Evolutionary conservation across 1,140 invertebrate genomes (phyloP).

Genomic region (Neoseiulus cucumeris): DNA sequence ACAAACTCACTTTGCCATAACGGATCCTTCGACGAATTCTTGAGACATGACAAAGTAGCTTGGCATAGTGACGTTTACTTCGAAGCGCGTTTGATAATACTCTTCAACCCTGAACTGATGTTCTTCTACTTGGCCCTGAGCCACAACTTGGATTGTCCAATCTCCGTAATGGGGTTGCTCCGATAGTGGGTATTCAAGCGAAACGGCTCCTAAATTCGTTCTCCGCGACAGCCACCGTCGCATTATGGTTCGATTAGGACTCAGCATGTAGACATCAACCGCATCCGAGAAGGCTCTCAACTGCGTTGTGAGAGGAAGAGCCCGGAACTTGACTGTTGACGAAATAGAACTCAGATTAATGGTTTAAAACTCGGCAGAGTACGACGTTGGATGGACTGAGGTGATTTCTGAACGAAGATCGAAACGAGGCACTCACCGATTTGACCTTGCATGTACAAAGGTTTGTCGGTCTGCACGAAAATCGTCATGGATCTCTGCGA

Average conservation of each 20-base stretch:
- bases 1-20: constrained; percentile 68
- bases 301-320: constrained; percentile 70
- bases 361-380: background rate
- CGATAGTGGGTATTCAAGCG: constrained; percentile 64
- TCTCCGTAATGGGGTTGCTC: constrained; percentile 77
- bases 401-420: no score
- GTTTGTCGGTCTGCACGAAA: constrained; percentile 84
- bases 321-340: constrained; percentile 54
- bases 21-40: constrained; percentile 51
- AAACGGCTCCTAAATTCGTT: constrained; percentile 50
- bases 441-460: constrained; percentile 80
- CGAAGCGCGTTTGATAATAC: constrained; percentile 43
- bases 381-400: no score
- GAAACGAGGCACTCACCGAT: constrained; percentile 38
- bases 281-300: constrained; percentile 65
- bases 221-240: constrained; percentile 72
- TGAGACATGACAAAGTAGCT: constrained; percentile 74
- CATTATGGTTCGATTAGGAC: constrained; percentile 63
- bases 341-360: background rate
- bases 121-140: constrained; percentile 65
- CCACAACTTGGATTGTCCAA: constrained; percentile 71
- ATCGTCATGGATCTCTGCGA: constrained; percentile 80
- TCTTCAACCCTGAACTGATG: constrained; percentile 70
- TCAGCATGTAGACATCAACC: constrained; percentile 69
- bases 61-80: constrained; percentile 86